A percentile compares a stretch with the other conserved stretches of the same genome.
These are phyloP conservation scores for Felis catus DNA, from an alignment of 2,113 vertebrate genomes.

Conservation along the genomic window DNA sequence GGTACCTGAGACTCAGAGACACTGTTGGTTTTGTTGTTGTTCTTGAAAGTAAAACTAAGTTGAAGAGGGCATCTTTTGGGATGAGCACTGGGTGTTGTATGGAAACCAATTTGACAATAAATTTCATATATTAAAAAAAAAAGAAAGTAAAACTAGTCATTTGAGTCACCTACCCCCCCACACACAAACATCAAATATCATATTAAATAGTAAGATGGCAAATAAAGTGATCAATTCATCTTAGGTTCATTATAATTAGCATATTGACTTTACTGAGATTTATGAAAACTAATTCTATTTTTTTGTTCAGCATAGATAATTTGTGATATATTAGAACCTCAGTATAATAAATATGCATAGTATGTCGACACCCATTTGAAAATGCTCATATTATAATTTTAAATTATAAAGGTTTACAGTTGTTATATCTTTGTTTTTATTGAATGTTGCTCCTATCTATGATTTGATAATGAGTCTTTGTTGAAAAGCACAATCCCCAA, in stretches of 20 bases:
- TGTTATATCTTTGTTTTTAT: constrained; percentile 57
- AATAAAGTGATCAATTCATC: constrained; percentile 27
- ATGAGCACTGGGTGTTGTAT: no score
- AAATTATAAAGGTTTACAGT: constrained; percentile 25
- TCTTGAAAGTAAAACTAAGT: constrained; percentile 36
- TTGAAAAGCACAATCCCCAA: not conserved
- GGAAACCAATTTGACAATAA: no score
- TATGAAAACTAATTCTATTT: constrained; percentile 55
- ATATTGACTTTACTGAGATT: constrained; percentile 52
- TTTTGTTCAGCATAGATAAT: constrained; percentile 11
- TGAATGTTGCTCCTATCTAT: not conserved
- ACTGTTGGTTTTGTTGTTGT: not conserved
- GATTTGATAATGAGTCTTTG: constrained; percentile 49
- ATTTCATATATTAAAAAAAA: no score
- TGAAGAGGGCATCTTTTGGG: no score
- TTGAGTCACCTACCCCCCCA: not conserved
- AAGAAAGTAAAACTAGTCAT: constrained; percentile 1
- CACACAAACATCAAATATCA: not conserved
- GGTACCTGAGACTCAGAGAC: not conserved
- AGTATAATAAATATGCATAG: not conserved
- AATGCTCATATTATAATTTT: constrained; percentile 31
- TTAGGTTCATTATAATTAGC: constrained; percentile 38
- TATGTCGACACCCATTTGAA: not conserved
- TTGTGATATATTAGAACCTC: constrained; percentile 1
- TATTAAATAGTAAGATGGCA: constrained; percentile 45